A percentile compares a stretch with the other conserved stretches of the same genome.
Conservation (phyloP, 2,797 vertebrate species). For the Pangasius sanitwongsei region DNA sequence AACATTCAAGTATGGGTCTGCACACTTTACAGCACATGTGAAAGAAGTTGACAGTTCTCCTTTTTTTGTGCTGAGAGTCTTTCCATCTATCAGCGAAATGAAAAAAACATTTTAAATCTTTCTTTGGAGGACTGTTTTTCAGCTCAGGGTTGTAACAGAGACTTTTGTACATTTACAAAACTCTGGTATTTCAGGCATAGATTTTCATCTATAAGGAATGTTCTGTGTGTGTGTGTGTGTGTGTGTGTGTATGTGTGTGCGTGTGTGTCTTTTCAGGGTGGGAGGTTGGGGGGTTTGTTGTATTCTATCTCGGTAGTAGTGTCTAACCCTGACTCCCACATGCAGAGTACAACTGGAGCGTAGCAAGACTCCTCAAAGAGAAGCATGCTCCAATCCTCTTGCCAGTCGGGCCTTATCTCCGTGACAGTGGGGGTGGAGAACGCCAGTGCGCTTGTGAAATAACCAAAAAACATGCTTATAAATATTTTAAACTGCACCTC, state of each 20-base stretch:
- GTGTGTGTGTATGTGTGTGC: not conserved
- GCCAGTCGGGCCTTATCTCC: not conserved
- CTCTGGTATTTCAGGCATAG: not conserved
- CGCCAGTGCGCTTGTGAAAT: not conserved
- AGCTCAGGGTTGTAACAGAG: not conserved
- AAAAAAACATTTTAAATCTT: not conserved
- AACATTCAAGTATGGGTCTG: not conserved
- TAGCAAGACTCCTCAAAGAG: conserved; percentile 27
- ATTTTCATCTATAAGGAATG: not conserved
- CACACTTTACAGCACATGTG: not conserved
- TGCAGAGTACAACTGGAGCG: conserved; percentile 27
- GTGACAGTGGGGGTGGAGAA: conserved; percentile 8
- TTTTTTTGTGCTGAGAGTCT: not conserved
- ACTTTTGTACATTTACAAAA: not conserved
- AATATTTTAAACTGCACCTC: conserved; percentile 20
- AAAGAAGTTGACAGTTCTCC: not conserved
- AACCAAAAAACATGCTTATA: conserved; percentile 1
- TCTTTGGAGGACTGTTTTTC: not conserved
- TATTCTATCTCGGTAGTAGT: not conserved
- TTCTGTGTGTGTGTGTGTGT: conserved; percentile 12
- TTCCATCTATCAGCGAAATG: conserved; percentile 2
- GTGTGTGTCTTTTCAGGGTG: not conserved
- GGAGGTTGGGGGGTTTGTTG: too few species aligned
- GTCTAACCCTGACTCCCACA: conserved; percentile 39
- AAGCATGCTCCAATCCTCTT: conserved; percentile 14